phyloP scores from a whole-genome alignment of 1,140 invertebrate genomes.

The Philopotamus ludificatus region DNA sequence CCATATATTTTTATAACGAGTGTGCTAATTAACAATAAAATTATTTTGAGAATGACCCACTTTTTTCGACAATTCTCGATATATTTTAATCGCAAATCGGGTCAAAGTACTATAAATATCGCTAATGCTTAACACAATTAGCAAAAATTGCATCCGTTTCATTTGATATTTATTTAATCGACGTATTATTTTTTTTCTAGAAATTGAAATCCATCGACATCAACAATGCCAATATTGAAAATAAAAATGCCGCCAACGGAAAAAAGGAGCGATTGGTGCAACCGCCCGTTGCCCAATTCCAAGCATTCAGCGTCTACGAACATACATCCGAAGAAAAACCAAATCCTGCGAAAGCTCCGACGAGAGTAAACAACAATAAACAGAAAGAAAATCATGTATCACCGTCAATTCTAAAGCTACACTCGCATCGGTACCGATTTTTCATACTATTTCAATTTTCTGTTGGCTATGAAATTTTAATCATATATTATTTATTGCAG shows the following conservation, averaged over 20 bases:
- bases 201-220: too few species aligned
- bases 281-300: conserved; percentile 65
- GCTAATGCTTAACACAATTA: too few species aligned
- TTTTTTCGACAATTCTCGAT: too few species aligned
- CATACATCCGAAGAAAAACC: conserved; percentile 59
- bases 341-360: conserved; percentile 45
- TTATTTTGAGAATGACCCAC: too few species aligned
- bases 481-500: conserved; percentile 36
- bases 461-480: neutral
- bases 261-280: conserved; percentile 23
- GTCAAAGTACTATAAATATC: too few species aligned
- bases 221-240: conserved; percentile 34
- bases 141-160: too few species aligned
- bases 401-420: conserved; percentile 22
- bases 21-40: too few species aligned
- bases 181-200: too few species aligned
- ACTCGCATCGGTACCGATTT: conserved; percentile 28
- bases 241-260: conserved; percentile 6
- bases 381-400: conserved; percentile 44
- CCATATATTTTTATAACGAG: too few species aligned
- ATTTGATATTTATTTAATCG: too few species aligned
- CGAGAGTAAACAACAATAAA: conserved; percentile 45
- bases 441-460: neutral
- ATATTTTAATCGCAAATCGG: too few species aligned
- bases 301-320: conserved; percentile 71